Conservation (phyloP, 2,888 invertebrate species). For the Euphydryas editha region DNA sequence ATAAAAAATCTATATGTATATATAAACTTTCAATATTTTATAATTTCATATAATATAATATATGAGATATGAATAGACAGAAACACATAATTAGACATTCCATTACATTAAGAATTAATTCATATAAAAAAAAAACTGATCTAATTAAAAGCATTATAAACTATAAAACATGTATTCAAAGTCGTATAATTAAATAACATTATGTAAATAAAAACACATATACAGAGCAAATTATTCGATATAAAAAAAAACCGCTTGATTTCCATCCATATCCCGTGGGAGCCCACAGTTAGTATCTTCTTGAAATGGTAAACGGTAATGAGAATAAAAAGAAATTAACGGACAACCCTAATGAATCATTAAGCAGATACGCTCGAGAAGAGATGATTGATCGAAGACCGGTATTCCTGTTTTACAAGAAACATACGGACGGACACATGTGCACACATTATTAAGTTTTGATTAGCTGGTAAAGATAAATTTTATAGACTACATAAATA, state of each 20-base stretch:
- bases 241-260: neutral
- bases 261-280: conserved; percentile 16
- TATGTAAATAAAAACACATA: neutral
- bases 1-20: neutral
- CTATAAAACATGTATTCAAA: neutral
- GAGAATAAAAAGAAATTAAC: conserved; percentile 33
- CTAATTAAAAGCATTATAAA: neutral
- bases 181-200: neutral
- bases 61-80: too few relatives aligned
- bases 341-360: conserved; percentile 33
- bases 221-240: conserved; percentile 1
- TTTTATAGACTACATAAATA: too few relatives aligned
- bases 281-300: neutral
- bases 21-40: too few relatives aligned
- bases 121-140: neutral
- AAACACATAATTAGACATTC: too few relatives aligned
- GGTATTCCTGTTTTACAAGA: conserved; percentile 19
- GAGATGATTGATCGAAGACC: conserved; percentile 30
- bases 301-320: conserved; percentile 35
- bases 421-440: neutral
- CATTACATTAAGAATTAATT: too few relatives aligned
- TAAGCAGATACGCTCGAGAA: conserved; percentile 21
- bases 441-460: neutral
- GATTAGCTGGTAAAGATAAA: neutral
- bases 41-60: too few relatives aligned